Conservation (phyloP, 2,797 vertebrate species). For the Cryptoprocta ferox region DNA sequence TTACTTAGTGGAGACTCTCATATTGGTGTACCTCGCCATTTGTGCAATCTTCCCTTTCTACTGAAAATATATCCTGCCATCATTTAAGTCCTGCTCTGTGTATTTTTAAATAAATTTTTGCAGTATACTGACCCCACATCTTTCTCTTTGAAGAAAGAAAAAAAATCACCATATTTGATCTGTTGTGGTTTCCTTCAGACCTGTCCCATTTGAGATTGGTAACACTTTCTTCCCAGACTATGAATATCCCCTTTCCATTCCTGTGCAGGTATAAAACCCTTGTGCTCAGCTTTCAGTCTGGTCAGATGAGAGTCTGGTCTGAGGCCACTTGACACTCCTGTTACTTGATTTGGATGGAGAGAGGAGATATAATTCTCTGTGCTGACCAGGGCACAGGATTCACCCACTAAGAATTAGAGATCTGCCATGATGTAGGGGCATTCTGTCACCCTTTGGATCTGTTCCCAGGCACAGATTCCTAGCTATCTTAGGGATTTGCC, state of each 20-base stretch:
- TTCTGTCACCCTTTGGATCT: background rate
- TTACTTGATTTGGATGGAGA: background rate
- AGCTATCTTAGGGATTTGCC: background rate
- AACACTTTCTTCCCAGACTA: background rate
- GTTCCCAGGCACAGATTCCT: background rate
- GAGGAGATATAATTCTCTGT: background rate
- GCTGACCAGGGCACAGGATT: background rate
- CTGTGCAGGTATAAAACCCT: background rate
- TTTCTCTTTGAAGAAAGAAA: background rate
- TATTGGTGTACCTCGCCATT: constrained; percentile 6
- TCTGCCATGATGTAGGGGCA: background rate
- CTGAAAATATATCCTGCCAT: constrained; percentile 15
- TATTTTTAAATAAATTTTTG: constrained; percentile 22
- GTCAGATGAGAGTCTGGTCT: background rate
- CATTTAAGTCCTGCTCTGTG: background rate
- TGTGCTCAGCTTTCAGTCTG: background rate
- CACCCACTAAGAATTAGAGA: background rate
- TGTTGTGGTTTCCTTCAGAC: background rate
- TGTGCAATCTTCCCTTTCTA: background rate
- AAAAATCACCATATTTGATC: background rate
- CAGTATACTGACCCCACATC: background rate
- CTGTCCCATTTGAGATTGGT: background rate
- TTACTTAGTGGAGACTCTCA: background rate
- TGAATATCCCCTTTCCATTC: background rate
- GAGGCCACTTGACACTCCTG: background rate